phyloP scores from a whole-genome alignment of 2,888 invertebrate species.

The Hirtodrosophila confusa region DNA sequence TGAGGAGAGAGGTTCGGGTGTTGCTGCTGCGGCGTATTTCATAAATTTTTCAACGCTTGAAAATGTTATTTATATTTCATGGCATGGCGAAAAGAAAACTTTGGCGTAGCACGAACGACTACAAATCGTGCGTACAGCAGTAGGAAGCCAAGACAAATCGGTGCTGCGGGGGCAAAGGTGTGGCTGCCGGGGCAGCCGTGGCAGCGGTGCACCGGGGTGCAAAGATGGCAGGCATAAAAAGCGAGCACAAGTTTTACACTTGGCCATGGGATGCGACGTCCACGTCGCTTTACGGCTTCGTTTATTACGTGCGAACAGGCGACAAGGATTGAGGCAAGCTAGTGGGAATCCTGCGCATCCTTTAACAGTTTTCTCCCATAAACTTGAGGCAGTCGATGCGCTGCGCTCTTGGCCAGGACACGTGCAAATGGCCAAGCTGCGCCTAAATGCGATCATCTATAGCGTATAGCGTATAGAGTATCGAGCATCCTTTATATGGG shows the following conservation, averaged over 20 bases:
- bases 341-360: constrained; percentile 13
- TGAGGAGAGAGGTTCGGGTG: neutral
- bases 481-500: constrained; percentile 7
- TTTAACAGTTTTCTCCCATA: constrained; percentile 63
- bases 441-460: constrained; percentile 53
- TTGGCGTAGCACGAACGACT: constrained; percentile 78
- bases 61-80: constrained; percentile 81
- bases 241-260: constrained; percentile 55
- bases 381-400: constrained; percentile 52
- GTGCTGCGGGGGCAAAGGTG: neutral
- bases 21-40: constrained; percentile 62
- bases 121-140: constrained; percentile 74
- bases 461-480: neutral
- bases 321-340: constrained; percentile 37
- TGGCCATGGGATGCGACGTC: constrained; percentile 42
- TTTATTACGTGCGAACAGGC: constrained; percentile 76
- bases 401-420: constrained; percentile 16
- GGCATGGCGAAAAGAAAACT: constrained; percentile 68
- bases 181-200: neutral
- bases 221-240: constrained; percentile 16
- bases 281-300: constrained; percentile 72
- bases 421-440: constrained; percentile 61
- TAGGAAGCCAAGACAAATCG: constrained; percentile 56
- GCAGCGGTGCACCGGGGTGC: neutral
- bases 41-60: constrained; percentile 78